Base-by-base conservation (phyloP, 2,113 vertebrate genomes). In the Poeciliopsis occidentalis region DNA sequence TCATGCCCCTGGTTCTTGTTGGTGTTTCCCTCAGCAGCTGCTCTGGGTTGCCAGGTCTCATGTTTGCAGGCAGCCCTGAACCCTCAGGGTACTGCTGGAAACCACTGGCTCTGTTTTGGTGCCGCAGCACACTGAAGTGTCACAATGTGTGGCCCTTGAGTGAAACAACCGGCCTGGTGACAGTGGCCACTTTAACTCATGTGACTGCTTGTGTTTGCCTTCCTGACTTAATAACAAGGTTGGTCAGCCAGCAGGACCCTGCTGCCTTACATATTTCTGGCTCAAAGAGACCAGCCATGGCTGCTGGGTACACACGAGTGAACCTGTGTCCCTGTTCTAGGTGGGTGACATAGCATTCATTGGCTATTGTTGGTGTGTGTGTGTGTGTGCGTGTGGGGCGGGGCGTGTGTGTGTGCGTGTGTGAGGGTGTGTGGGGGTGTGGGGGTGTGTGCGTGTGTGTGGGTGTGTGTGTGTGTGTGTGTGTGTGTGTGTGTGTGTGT, bases 211-310 rank as follows among this genome's bases (percentile, higher is more conserved):
- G 79, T 73, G 83, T 86, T 84, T 70, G 85, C 78, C 80, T 60
- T 85, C 65, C 80, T 80, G 82, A 79, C 77, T 87, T 89, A 87
- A 89, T 87, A 88, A 86, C 82, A 86, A 87, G 87, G 73, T 87
- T 86, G 87, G 83, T 85, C 82, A 85, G 83, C 85, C 82, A 83
- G 74, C 80, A 77, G 83, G 79, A 73, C 82, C 73, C 60, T n/a
- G 78, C 82, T 79, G 83, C 75, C 70, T 83, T 67, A 69, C 73
- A 37, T 70, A 68, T 60, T 82, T 69, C 71, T 69, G 81, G 76
- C 67, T 85, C 76, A 67, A 73, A 61, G 70, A 74, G 54, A 73
- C 57, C 63, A 32, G 60, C 37, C 75, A 44, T 57, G 26, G 84
- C 71, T 67, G 60, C 68, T 63, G 73, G 39, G 41, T 8, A n/a